Conservation (phyloP, 2,888 invertebrate genomes). For the Cordylochernes scorpioides region DNA sequence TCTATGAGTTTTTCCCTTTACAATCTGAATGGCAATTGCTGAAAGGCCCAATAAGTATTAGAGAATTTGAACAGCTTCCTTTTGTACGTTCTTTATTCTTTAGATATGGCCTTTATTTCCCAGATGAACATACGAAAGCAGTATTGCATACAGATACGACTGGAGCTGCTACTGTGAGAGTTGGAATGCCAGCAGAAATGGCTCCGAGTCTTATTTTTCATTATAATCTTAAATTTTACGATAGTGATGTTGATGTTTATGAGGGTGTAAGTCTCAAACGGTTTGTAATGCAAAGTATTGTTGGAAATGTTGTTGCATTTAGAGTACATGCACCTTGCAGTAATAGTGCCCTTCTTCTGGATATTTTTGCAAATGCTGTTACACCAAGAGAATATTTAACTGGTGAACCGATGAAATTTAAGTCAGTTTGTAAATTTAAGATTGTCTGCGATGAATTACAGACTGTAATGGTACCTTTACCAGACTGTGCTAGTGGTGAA, state of each 20-base stretch:
- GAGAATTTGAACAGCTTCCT: slow-evolving; percentile 87
- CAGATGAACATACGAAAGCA: slow-evolving; percentile 56
- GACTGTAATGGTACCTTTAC: slow-evolving; percentile 90
- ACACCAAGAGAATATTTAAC: slow-evolving; percentile 82
- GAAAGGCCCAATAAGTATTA: slow-evolving; percentile 64
- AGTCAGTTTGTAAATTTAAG: slow-evolving; percentile 91
- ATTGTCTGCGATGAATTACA: slow-evolving; percentile 79
- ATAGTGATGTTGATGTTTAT: slow-evolving; percentile 54
- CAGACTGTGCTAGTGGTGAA: slow-evolving; percentile 93
- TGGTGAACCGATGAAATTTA: slow-evolving; percentile 92
- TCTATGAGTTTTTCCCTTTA: slow-evolving; percentile 93
- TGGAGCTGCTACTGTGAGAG: slow-evolving; percentile 82
- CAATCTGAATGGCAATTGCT: slow-evolving; percentile 91
- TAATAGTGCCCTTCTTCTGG: slow-evolving; percentile 60
- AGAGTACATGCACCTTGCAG: slow-evolving; percentile 88
- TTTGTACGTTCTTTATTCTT: slow-evolving; percentile 93
- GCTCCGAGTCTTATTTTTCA: slow-evolving; percentile 90
- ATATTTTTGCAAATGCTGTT: slow-evolving; percentile 93
- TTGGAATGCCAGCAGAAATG: slow-evolving; percentile 87
- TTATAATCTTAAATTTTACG: slow-evolving; percentile 91
- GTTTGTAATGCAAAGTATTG: slow-evolving; percentile 64
- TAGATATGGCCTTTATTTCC: slow-evolving; percentile 84
- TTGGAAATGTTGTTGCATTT: slow-evolving; percentile 14
- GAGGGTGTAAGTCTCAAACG: slow-evolving; percentile 80
- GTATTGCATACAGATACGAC: slow-evolving; percentile 87